These are phyloP conservation scores for Leucosticte australis DNA, from an alignment of 2,113 vertebrate genomes.

Conservation along the genomic window DNA sequence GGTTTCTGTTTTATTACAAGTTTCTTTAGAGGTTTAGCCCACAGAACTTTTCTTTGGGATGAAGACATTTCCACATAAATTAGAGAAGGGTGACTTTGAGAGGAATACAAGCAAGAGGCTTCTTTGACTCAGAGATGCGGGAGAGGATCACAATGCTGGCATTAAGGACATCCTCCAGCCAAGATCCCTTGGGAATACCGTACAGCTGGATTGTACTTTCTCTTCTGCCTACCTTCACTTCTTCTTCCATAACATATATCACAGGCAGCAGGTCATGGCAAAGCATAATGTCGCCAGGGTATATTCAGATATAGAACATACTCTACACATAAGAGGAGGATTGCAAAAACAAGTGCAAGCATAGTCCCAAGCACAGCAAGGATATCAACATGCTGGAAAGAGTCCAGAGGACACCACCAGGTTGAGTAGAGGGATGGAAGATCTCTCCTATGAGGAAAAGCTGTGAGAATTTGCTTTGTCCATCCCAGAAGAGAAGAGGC, in stretches of 20 bases:
- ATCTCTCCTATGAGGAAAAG: not conserved
- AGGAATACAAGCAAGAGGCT: fast-evolving
- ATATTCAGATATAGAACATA: not conserved
- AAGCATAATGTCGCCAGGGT: not conserved
- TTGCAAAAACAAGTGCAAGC: not conserved
- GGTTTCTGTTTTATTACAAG: not conserved
- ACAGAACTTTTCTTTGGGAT: not conserved
- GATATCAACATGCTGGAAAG: not conserved
- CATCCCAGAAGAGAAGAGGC: not conserved
- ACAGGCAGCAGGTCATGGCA: not conserved
- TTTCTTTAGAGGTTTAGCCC: not conserved
- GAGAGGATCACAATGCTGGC: fast-evolving
- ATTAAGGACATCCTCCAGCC: fast-evolving
- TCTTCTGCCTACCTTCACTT: not conserved
- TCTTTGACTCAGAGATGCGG: fast-evolving
- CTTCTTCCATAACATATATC: fast-evolving
- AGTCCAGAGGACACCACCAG: not conserved
- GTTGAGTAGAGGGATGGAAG: not conserved
- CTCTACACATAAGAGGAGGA: not conserved
- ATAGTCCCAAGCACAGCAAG: not conserved
- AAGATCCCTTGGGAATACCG: not conserved
- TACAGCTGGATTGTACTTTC: not conserved
- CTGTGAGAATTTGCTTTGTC: not conserved
- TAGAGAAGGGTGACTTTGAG: not conserved
- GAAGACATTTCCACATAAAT: fast-evolving